phyloP scores from a whole-genome alignment of 2,797 vertebrate species.

The Uromys caudimaculatus region DNA sequence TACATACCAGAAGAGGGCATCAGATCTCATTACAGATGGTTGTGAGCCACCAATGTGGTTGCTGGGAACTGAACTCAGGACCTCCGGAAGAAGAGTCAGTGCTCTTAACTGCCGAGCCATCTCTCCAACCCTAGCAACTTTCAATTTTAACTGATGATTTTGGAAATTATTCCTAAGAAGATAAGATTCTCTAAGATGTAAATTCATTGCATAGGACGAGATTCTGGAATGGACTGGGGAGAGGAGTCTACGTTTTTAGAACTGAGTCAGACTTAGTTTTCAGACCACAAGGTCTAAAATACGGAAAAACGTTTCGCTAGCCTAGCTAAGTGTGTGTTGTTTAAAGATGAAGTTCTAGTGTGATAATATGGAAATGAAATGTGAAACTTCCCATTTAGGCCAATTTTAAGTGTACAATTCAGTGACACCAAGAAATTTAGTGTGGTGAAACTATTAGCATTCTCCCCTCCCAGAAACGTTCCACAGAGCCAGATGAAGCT shows the following conservation, averaged over 20 bases:
- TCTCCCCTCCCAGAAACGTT: background rate
- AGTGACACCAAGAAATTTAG: background rate
- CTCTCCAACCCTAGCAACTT: background rate
- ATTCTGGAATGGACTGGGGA: background rate
- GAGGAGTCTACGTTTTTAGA: slow-evolving; percentile 5
- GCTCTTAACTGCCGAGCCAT: background rate
- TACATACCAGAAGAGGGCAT: background rate
- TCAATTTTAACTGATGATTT: slow-evolving; percentile 1
- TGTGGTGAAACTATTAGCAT: background rate
- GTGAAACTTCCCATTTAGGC: background rate
- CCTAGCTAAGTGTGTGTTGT: background rate
- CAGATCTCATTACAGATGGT: background rate
- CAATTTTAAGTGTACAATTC: background rate
- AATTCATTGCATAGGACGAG: background rate
- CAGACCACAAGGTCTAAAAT: slow-evolving; percentile 41
- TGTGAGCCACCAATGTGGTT: background rate
- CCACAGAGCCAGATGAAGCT: background rate
- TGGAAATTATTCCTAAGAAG: slow-evolving; percentile 40
- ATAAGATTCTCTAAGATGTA: slow-evolving; percentile 34
- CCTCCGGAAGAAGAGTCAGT: background rate
- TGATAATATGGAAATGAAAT: background rate
- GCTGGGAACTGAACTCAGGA: background rate
- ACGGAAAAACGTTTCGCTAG: background rate
- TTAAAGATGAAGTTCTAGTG: background rate
- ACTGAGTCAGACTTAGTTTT: slow-evolving; percentile 38